A percentile compares a stretch with the other conserved stretches of the same genome.
phyloP scores from a whole-genome alignment of 2,113 vertebrate genomes.

The Phodopus roborovskii region DNA sequence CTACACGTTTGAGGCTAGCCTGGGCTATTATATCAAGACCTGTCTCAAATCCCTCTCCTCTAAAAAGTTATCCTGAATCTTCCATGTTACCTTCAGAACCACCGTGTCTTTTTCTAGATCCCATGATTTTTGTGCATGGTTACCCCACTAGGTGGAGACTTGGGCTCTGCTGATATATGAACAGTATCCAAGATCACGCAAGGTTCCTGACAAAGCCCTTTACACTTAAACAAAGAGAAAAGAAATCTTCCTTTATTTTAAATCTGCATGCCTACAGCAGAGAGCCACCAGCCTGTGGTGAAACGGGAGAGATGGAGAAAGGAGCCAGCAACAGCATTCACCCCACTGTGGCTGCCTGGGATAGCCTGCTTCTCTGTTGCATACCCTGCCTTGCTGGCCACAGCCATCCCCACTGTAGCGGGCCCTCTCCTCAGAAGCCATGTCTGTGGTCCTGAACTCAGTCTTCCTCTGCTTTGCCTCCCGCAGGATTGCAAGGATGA shows the following conservation, averaged over 20 bases:
- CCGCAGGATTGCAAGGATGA: slow-evolving; percentile 91
- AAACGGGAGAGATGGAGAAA: background rate
- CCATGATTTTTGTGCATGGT: background rate
- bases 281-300: background rate
- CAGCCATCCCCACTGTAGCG: background rate
- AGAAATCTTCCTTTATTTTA: background rate
- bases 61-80: background rate
- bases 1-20: background rate
- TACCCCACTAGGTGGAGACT: background rate
- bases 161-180: background rate
- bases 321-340: background rate
- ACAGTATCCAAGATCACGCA: background rate
- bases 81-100: background rate
- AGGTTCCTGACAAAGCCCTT: background rate
- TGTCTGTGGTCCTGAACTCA: background rate
- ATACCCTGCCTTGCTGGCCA: background rate
- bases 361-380: background rate
- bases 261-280: background rate
- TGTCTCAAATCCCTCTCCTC: too few species aligned
- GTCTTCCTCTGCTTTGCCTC: slow-evolving; percentile 19
- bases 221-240: background rate
- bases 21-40: background rate
- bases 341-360: background rate
- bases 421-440: background rate
- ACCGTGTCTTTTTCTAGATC: background rate